phyloP scores from a whole-genome alignment of 2,888 invertebrate species.

The Pterostichus niger region DNA sequence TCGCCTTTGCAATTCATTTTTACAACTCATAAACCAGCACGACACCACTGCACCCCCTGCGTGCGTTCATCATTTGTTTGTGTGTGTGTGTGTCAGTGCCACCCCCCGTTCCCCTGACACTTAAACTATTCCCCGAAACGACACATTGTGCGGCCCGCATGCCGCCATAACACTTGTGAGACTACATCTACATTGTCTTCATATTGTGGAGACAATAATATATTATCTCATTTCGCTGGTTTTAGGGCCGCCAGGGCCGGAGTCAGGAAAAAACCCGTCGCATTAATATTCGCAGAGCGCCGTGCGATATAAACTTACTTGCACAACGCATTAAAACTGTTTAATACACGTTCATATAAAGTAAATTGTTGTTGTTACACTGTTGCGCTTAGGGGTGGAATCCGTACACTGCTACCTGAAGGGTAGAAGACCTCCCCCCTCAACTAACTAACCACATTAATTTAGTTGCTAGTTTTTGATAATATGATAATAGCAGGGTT shows the following conservation, averaged over 20 bases:
- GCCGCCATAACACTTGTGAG: conserved; percentile 46
- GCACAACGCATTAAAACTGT: conserved; percentile 33
- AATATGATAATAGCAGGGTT: too few relatives aligned
- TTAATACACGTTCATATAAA: conserved; percentile 31
- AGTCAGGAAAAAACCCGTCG: conserved; percentile 31
- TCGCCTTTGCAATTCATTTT: conserved; percentile 39
- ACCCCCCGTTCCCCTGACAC: neutral
- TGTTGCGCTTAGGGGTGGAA: neutral
- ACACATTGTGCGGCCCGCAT: conserved; percentile 47
- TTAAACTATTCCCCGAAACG: conserved; percentile 15
- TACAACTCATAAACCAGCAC: conserved; percentile 50
- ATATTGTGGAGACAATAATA: conserved; percentile 64
- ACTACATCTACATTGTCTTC: conserved; percentile 64
- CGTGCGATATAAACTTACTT: conserved; percentile 46
- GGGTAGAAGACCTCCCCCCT: too few relatives aligned
- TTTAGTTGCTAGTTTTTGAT: too few relatives aligned
- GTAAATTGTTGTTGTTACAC: neutral
- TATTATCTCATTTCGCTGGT: conserved; percentile 60
- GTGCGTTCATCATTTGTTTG: conserved; percentile 33
- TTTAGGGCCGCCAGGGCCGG: conserved; percentile 41
- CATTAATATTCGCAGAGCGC: conserved; percentile 43
- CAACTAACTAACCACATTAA: too few relatives aligned
- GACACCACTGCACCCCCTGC: neutral
- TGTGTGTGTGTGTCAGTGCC: neutral
- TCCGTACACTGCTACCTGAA: too few relatives aligned